Evolutionary conservation across 2,888 invertebrate genomes (phyloP), one percentile per base, ranked within the genome.

Genomic region (Teleogryllus oceanicus): DNA sequence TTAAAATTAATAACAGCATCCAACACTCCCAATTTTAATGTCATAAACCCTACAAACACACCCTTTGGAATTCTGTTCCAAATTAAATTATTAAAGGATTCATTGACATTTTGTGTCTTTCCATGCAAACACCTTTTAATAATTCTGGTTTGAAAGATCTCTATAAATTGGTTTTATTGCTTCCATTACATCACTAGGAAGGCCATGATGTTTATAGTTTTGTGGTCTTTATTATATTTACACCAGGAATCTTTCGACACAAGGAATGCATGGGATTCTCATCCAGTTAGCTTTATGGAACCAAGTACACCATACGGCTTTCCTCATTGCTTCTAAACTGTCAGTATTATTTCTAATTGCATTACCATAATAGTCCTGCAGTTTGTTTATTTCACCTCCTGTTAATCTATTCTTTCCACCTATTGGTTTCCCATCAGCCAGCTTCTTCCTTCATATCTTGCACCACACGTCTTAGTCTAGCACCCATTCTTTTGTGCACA

Each of bases 71-170:
- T n/a, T n/a, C n/a, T 21, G 16, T 16, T 50, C 78, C 81, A 81
- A 50, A 81, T 77, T 12, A 77, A 50, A 80, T 77, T 75, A 78
- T 81, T 78, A 16, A 80, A 75, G 76, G 76, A 76, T 51, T 80
- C 76, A 78, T 81, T 80, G 2, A 37, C n/a, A n/a, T n/a, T 74
- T 37, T 81, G 80, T 49, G 78, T 81, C 8, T 20, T 18, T n/a
- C 80, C n/a, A n/a, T n/a, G n/a, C n/a, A n/a, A n/a, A n/a, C n/a
- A n/a, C n/a, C n/a, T n/a, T n/a, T n/a, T n/a, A n/a, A n/a, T n/a
- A n/a, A n/a, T n/a, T n/a, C n/a, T n/a, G n/a, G n/a, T n/a, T n/a
- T n/a, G n/a, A n/a, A 62, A 78, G 3, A 62, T 62, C 78, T 37
- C 24, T 62, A 62, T 51, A 76, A 0, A 78, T 37, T 78, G 49